Evolutionary conservation across 2,797 vertebrate species (phyloP), one percentile per base, ranked within the genome.

Genomic region (Ctenosaura bakeri): DNA sequence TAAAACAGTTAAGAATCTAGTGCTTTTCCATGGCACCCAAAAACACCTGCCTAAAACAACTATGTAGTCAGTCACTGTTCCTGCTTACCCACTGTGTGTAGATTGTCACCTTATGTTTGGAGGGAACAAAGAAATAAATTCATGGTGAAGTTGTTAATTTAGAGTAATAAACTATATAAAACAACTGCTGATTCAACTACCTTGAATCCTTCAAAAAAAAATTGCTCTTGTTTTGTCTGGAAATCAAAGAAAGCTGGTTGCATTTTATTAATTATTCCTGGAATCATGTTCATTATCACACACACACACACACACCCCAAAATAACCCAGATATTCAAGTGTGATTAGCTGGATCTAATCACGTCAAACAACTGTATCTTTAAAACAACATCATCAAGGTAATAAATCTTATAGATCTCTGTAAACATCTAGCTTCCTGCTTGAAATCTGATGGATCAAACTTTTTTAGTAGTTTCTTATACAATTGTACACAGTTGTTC

Each of bases 301-400:
- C 52, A 80, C 76, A 86, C 20, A 5, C 18, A 80, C 59, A 77
- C 0, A 46, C 50, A 13, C 3, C 7, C 42, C 20, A 32, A 22
- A 92, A 92, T 93, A 94, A 90, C 13, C 50, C 91, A 94, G 86
- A 56, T 94, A 92, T 93, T 96, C 90, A 90, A 93, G 89, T 91
- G 83, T 78, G 95, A 93, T 94, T 95, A 74, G 78, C 0, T 1
- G 86, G 94, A 91, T 22, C n/a, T 59, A 92, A 95, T 93, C 66
- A 91, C 85, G 94, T 93, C 85, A 93, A 90, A 92, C 92, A 93
- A 91, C 92, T 92, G 92, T 89, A 88, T 87, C 8, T 52, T 52
- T 52, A 52, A 52, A 52, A 52, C 90, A 92, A 52, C 2, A 20
- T 16, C 90, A 79, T 93, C 50, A 92, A 20, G 50, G 38, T 88